Base-by-base conservation (phyloP, 2,797 vertebrate species). In the Phrynocephalus forsythii region DNA sequence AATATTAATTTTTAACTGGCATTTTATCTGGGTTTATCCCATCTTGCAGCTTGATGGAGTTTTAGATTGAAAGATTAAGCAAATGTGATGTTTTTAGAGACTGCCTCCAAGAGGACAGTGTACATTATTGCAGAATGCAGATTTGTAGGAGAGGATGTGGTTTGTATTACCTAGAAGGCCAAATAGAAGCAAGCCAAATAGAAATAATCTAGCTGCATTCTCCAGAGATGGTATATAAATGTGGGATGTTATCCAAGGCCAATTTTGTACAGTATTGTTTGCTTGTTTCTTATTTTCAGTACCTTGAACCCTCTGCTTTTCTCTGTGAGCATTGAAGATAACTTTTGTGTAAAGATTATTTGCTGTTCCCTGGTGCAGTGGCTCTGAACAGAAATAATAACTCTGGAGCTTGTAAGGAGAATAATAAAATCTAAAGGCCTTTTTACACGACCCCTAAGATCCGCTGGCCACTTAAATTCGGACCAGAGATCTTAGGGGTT, bases 1-100 rank as follows among this genome's bases (percentile, higher is more conserved):
- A 63, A 79, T 82, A 85, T 83, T 91, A 85, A 75, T 83, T 84
- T 88, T 82, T 86, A 89, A 80, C 76, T 83, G 81, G 89, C 82
- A 92, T 87, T 89, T 93, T 89, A 91, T 88, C 88, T 90, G 79
- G 87, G 68, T 80, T 86, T 85, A 86, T 92, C 87, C 88, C 87
- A 82, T 73, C 78, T 87, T 90, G 86, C 63, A 67, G 83, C 76
- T 85, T 80, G 84, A 69, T 72, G 73, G 69, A 86, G 68, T 83
- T 87, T 90, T 85, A 78, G 73, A 89, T 50, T 79, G 86, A 66
- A 86, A 92, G 83, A 87, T 93, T 87, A 90, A 76, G 69, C 77
- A 87, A 79, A 90, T 79, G 28, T 66, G 75, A 76, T 85, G 80
- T 79, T 88, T 79, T 15, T 60, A 56, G 50, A 69, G 33, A 50